Evolutionary conservation across 2,888 invertebrate species (phyloP), one percentile per base, ranked within the genome.

Genomic region (Meiosimyza decipiens): DNA sequence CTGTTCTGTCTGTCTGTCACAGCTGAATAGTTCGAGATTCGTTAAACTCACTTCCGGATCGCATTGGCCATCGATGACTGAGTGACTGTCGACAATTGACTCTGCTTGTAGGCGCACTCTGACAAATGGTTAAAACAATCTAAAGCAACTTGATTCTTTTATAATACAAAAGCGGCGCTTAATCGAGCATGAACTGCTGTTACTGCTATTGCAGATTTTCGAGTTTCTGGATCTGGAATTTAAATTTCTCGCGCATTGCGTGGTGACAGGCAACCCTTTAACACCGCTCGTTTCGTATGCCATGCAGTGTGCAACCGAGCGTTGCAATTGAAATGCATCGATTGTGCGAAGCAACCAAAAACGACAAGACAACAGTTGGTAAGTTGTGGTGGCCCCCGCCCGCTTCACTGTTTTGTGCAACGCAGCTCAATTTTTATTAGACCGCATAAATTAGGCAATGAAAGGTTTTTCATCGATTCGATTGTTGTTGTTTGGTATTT

Each of bases 381-480:
- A 40, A 40, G 9, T 40, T 40, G 40, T 40, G 6, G 6, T 40
- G 40, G 40, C 9, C 40, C 40, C 40, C n/a, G n/a, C n/a, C 22
- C 40, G 40, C 40, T 40, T 40, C 4, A 9, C 9, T 40, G 40
- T 40, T 40, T 40, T 40, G 40, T 40, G 40, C 9, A 9, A 9
- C 40, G 40, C 9, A 40, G 40, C 9, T 40, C 40, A 40, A 70
- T 70, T 70, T 70, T 62, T 63, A 70, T 52, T 50, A 60, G 69
- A 69, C 62, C 69, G 52, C 69, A 60, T 60, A 69, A 69, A 69
- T 69, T 62, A 54, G 47, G 28, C 40, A 54, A 70, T 70, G 54
- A 63, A 63, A 54, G 55, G 15, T 55, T 57, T 18, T 6, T 40
- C 12, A 11, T 63, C 18, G 15, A 40, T 28, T 60, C 15, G 13